Evolutionary conservation across 2,797 vertebrate genomes (phyloP), one percentile per base, ranked within the genome.

Genomic region (Sarcoramphus papa): DNA sequence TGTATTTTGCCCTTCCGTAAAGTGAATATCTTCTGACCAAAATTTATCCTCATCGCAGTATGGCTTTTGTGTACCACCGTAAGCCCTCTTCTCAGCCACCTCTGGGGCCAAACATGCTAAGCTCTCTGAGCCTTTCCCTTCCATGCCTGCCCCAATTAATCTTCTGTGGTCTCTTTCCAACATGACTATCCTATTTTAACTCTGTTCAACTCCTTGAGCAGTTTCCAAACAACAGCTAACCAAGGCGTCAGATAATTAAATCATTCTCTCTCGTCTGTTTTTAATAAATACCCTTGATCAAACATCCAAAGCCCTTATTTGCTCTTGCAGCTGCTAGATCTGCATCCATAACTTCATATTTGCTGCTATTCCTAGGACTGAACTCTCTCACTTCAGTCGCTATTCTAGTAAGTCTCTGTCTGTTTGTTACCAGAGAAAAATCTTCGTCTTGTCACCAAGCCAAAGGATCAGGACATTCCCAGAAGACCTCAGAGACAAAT

Each of bases 111-210:
- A 97, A 97, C 68, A 97, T 81, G 94, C 86, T 73, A 98, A 97
- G 95, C 91, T 81, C 63, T 85, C 83, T 68, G 73, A 97, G 91
- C 92, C 91, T 95, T 95, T 97, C 89, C 90, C 85, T 91, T 96
- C 95, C 87, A 81, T 96, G 97, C 80, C 92, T 95, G 83, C 87
- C 92, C 92, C 91, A 97, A 93, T 96, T 98, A 98, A 96, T 97
- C 69, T 96, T 78, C 91, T 78, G 70, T 95, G 92, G 93, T 95
- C 69, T 84, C 88, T 75, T 93, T 97, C 97, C 97, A 97, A 92
- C n/a, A 81, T 14, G 11, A 89, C 84, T 83, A 84, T 96, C 85
- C 87, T 96, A 96, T 96, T 97, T 95, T 92, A 97, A 94, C 24
- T 94, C 57, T 31, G 54, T 91, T 82, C 87, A 92, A 57, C 72